Evolutionary conservation across 1,140 invertebrate genomes (phyloP), one percentile per base, ranked within the genome.

Genomic region (Drosophila grimshawi): DNA sequence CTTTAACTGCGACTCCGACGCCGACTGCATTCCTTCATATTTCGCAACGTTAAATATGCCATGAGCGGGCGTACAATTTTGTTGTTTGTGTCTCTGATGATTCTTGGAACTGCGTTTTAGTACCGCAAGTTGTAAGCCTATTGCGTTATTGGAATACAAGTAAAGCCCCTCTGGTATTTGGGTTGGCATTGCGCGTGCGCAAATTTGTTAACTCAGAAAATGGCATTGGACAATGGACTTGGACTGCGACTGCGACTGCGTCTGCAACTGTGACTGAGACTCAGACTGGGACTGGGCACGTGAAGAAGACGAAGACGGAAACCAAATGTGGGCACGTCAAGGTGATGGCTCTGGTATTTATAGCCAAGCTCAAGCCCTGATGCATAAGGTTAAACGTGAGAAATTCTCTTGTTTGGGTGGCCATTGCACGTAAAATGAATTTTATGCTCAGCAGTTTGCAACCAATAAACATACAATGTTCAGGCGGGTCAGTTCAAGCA

Each of bases 11-110:
- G 73, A 75, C 78, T 74, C 19, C 19, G 56, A 57, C 68, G 61
- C 33, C 49, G 73, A 75, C 78, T 74, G 81, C 81, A 86, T 86
- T 86, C 81, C 78, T 86, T 86, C 78, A 86, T 86, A 86, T 86
- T 78, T 86, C 66, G 81, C 81, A 86, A 86, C 70, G 81, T 51
- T 35, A 81, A 81, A 78, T 81, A 86, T 86, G 62, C 75, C 71
- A 75, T 75, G 81, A 80, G 53, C 29, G 59, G 49, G 57, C 29
- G 60, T 37, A 4, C 32, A 19, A 43, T 33, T 45, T 55, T 43
- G 35, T 27, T 32, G 49, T n/a, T 49, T 45, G 68, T 57, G 43
- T 57, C 52, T 43, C 30, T 64, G 72, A 57, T 70, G 66, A 61
- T 82, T 82, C 80, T 49, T 65, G 80, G 80, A 82, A 82, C 33